Base-by-base conservation (phyloP, 2,888 invertebrate species). In the Adineta ricciae region DNA sequence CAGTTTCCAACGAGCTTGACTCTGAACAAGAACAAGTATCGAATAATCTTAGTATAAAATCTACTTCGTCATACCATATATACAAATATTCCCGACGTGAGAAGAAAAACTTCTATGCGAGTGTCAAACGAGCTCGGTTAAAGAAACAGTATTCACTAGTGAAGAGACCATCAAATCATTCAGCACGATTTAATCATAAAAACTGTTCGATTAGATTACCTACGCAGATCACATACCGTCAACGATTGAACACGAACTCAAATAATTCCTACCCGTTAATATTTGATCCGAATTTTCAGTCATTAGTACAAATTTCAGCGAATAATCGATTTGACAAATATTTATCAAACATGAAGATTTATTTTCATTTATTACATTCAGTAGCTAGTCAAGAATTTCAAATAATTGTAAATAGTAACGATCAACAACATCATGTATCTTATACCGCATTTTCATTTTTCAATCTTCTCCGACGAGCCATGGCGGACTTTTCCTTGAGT, bases 381-480 rank as follows among this genome's bases (percentile, higher is more conserved):
- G 41, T 78, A 41, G 78, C 78, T 78, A 78, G 78, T 78, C 78
- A 78, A 78, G 78, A 78, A 78, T 78, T 78, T 78, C 78, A 78
- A 78, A 21, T 78, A 41, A 41, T 78, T n/a, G 41, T 78, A 24
- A 78, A 41, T 78, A 78, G 78, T 78, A 78, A 38, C n/a, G 64
- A 64, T 64, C 14, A 64, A 32, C 32, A 64, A 64, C 64, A 36
- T 19, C 64, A 64, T 32, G 19, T 32, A 64, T 64, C 64, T 19
- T 64, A 64, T 64, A 64, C 64, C 5, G 64, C 64, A 64, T 64
- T 32, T 64, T 64, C 64, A 64, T 64, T 64, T 64, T 16, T 64
- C 1, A 64, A 64, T 64, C 27, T 64, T 27, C 64, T 64, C 32
- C 64, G 64, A 64, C 64, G 32, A 64, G 32, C 64, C 27, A 64